Conservation (phyloP, 64 coral and sea anemone genomes). For the Anthopleura sola region DNA sequence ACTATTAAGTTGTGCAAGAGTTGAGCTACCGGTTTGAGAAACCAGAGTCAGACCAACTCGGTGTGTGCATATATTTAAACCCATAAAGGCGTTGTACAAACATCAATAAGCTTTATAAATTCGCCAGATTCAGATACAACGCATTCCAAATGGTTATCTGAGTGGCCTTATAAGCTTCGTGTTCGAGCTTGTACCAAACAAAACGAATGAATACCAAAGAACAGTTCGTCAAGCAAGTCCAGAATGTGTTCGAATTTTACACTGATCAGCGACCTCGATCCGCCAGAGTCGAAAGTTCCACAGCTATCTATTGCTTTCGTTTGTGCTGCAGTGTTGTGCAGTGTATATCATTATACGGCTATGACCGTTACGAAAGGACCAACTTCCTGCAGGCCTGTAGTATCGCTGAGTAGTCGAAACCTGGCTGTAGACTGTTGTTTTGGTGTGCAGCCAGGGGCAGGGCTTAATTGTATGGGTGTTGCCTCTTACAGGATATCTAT, state of each 20-base stretch:
- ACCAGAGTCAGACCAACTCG: constrained; percentile 3
- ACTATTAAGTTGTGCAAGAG: not conserved
- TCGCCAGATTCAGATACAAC: not conserved
- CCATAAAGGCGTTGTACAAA: constrained; percentile 7
- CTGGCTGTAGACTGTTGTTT: not conserved
- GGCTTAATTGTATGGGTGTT: not conserved
- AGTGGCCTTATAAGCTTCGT: not conserved
- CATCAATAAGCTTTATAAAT: not conserved
- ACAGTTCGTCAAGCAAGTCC: not conserved
- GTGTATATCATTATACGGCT: not conserved
- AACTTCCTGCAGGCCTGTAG: not conserved
- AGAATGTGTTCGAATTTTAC: constrained; percentile 13
- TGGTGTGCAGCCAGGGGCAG: not conserved
- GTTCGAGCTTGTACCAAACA: not conserved
- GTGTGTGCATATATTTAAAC: constrained; percentile 2
- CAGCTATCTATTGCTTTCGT: not conserved
- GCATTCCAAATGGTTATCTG: not conserved
- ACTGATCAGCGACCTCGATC: not conserved
- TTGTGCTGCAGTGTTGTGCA: not conserved
- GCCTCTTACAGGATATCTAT: not conserved
- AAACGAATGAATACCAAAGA: not conserved
- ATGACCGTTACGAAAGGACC: not conserved
- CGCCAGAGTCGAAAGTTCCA: constrained; percentile 11
- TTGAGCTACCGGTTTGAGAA: not conserved
- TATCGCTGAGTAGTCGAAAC: not conserved